phyloP scores from a whole-genome alignment of 2,888 invertebrate genomes.

The Drosophila pseudotalamancana region DNA sequence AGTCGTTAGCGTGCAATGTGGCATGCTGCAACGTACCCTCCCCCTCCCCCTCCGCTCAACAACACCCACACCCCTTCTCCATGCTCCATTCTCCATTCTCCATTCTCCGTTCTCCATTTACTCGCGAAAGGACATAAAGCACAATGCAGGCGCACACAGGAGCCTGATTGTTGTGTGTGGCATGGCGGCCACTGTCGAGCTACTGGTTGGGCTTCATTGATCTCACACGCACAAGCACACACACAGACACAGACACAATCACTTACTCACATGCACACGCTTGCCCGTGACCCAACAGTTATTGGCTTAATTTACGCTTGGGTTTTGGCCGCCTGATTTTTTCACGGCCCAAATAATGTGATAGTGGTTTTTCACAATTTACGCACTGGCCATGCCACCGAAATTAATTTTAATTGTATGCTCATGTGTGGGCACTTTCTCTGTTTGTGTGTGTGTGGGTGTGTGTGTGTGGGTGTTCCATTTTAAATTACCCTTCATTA shows the following conservation, averaged over 20 bases:
- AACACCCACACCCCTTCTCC: no score
- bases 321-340: constrained; percentile 56
- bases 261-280: constrained; percentile 8
- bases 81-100: no score
- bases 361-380: constrained; percentile 78
- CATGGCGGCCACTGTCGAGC: constrained; percentile 24
- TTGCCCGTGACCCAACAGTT: constrained; percentile 36
- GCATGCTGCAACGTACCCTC: constrained; percentile 5
- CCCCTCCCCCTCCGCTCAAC: not conserved
- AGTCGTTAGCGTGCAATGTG: constrained; percentile 67
- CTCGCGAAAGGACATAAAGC: constrained; percentile 63
- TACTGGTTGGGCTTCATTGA: constrained; percentile 58
- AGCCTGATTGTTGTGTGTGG: constrained; percentile 7
- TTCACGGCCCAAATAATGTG: constrained; percentile 67
- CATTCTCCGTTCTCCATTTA: no score
- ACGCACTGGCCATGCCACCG: constrained; percentile 67
- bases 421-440: constrained; percentile 13
- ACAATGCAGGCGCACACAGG: constrained; percentile 50
- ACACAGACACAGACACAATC: constrained; percentile 9
- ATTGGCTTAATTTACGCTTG: constrained; percentile 76
- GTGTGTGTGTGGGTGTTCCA: constrained; percentile 7
- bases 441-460: not conserved
- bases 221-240: constrained; percentile 46
- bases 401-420: constrained; percentile 75
- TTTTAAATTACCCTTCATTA: constrained; percentile 53